These are phyloP conservation scores for Goniozus legneri DNA, from an alignment of 1,140 invertebrate species.

Conservation along the genomic window DNA sequence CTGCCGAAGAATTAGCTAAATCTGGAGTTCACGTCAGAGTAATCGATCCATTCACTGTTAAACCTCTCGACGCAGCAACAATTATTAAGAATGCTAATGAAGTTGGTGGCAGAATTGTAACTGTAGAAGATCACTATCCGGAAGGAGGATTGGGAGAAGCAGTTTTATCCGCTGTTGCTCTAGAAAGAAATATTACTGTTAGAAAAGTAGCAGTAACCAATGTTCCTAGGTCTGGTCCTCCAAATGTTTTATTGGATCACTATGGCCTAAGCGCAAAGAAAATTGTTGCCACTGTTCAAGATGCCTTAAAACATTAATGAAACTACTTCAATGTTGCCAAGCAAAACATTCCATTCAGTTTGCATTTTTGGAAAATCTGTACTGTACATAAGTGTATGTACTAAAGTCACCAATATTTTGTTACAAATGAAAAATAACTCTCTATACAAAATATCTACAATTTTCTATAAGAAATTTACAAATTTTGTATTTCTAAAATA, in stretches of 20 bases:
- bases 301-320: constrained; percentile 62
- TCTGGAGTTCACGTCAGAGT: constrained; percentile 72
- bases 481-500: no score
- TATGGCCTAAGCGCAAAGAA: constrained; percentile 84
- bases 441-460: no score
- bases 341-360: constrained; percentile 2
- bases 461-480: no score
- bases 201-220: constrained; percentile 80
- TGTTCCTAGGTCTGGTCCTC: constrained; percentile 89
- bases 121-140: constrained; percentile 96
- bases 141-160: constrained; percentile 96
- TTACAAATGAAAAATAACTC: no score
- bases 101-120: constrained; percentile 79
- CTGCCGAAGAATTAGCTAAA: constrained; percentile 73
- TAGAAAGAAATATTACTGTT: constrained; percentile 71
- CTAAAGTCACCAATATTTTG: not conserved
- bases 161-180: constrained; percentile 76
- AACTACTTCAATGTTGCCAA: not conserved
- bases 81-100: constrained; percentile 78
- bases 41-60: constrained; percentile 93
- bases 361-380: constrained; percentile 12
- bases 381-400: not conserved
- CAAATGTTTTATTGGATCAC: constrained; percentile 77
- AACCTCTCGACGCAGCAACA: constrained; percentile 83
- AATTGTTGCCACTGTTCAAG: constrained; percentile 70